Percentiles rank a stretch among this genome's conserved stretches.
phyloP scores from a whole-genome alignment of 53 echinoderm and acorn worm species.

The Patiria pectinifera region DNA sequence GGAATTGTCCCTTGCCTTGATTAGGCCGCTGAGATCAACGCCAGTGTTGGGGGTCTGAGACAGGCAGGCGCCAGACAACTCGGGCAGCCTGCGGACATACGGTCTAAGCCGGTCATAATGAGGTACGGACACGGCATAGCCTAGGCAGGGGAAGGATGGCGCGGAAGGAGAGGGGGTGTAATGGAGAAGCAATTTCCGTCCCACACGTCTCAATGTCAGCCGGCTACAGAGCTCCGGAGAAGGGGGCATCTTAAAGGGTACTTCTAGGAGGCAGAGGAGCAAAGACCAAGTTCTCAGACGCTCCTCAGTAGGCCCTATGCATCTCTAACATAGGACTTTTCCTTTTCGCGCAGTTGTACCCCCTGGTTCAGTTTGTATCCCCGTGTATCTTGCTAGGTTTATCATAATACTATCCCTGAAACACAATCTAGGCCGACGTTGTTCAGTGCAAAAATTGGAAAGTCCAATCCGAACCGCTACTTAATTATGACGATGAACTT shows the following conservation, averaged over 20 bases:
- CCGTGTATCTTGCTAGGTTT: no score
- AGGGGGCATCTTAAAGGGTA: constrained; percentile 32
- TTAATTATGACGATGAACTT: neutral
- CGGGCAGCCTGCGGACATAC: constrained; percentile 53
- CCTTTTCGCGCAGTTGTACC: no score
- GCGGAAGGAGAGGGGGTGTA: constrained; percentile 8
- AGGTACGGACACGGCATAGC: constrained; percentile 45
- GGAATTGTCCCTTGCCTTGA: constrained; percentile 30
- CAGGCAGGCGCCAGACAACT: constrained; percentile 35
- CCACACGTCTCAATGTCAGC: constrained; percentile 52
- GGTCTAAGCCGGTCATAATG: constrained; percentile 48
- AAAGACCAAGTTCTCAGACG: neutral
- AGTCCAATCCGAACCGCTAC: neutral
- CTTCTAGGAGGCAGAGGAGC: neutral
- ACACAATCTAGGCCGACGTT: neutral
- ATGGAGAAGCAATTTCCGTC: constrained; percentile 55
- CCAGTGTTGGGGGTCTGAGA: constrained; percentile 1
- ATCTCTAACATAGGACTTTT: neutral
- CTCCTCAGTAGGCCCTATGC: neutral
- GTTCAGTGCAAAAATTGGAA: neutral
- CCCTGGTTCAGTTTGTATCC: no score
- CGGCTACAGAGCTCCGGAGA: neutral
- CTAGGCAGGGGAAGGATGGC: neutral
- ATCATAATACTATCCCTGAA: no score
- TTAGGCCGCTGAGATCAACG: constrained; percentile 16